phyloP scores from a whole-genome alignment of 2,113 vertebrate genomes.

The Petrocephalus microphthalmus region DNA sequence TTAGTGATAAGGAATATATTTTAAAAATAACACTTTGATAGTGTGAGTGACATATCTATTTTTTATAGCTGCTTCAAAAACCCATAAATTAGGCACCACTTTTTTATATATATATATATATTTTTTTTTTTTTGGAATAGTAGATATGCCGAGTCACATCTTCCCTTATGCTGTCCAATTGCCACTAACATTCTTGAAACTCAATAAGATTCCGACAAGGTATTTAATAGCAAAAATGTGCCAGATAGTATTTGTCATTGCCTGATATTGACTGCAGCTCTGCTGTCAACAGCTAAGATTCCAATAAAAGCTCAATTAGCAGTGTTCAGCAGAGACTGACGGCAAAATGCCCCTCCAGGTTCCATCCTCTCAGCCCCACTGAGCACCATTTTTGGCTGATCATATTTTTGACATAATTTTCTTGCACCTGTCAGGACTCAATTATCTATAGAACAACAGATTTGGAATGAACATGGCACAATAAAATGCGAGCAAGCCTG shows the following conservation, averaged over 20 bases:
- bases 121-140: background rate
- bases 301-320: slow-evolving; percentile 49
- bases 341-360: slow-evolving; percentile 29
- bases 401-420: slow-evolving; percentile 40
- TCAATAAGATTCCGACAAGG: slow-evolving; percentile 28
- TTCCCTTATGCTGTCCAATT: slow-evolving; percentile 23
- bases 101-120: too few relatives aligned
- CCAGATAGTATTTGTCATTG: slow-evolving; percentile 36
- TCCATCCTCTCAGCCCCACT: slow-evolving; percentile 29
- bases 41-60: slow-evolving; percentile 17
- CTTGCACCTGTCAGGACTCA: slow-evolving; percentile 35
- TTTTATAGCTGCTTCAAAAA: background rate
- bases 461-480: slow-evolving; percentile 29
- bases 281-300: slow-evolving; percentile 21
- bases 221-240: slow-evolving; percentile 30
- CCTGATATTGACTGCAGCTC: slow-evolving; percentile 19
- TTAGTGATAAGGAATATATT: background rate
- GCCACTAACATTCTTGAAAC: slow-evolving; percentile 24
- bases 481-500: slow-evolving; percentile 25
- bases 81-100: background rate
- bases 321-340: slow-evolving; percentile 31
- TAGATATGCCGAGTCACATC: background rate
- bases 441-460: slow-evolving; percentile 37
- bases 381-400: slow-evolving; percentile 23
- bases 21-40: slow-evolving; percentile 6